These are phyloP conservation scores for Ennomos erosarius DNA, from an alignment of 2,888 invertebrate genomes.

Conservation along the genomic window DNA sequence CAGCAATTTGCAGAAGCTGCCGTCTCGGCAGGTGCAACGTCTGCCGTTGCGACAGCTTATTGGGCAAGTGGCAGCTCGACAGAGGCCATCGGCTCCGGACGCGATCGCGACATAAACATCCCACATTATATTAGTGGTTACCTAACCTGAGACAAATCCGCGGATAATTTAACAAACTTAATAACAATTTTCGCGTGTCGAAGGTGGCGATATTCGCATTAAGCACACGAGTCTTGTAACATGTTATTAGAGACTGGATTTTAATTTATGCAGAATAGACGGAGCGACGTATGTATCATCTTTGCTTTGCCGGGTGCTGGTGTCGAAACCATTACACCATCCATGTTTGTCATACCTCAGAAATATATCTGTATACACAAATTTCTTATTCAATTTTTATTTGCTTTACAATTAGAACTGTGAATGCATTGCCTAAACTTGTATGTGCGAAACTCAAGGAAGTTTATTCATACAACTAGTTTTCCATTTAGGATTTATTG, in stretches of 20 bases:
- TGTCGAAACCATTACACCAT: conserved; percentile 65
- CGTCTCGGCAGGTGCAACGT: conserved; percentile 80
- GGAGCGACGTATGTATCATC: conserved; percentile 53
- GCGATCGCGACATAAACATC: conserved; percentile 77
- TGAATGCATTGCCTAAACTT: conserved; percentile 27
- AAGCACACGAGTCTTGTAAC: conserved; percentile 50
- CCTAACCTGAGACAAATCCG: conserved; percentile 77
- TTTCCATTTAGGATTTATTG: conserved; percentile 40
- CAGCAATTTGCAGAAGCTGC: conserved; percentile 72
- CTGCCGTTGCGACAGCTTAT: conserved; percentile 80
- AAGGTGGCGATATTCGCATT: conserved; percentile 44
- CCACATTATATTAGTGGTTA: conserved; percentile 73
- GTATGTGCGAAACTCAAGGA: conserved; percentile 36
- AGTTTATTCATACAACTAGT: conserved; percentile 37
- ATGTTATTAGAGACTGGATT: conserved; percentile 44
- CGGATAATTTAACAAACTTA: conserved; percentile 63
- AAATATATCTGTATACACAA: conserved; percentile 34
- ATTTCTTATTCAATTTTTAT: conserved; percentile 41
- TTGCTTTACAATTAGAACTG: conserved; percentile 37
- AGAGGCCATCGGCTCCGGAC: conserved; percentile 76
- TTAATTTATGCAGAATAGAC: conserved; percentile 56
- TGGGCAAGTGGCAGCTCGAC: conserved; percentile 73
- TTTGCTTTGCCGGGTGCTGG: conserved; percentile 52
- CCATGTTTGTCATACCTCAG: conserved; percentile 46
- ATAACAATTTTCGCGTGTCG: conserved; percentile 55